These are phyloP conservation scores for Meta bourneti DNA, from an alignment of 2,888 invertebrate species.

Conservation along the genomic window DNA sequence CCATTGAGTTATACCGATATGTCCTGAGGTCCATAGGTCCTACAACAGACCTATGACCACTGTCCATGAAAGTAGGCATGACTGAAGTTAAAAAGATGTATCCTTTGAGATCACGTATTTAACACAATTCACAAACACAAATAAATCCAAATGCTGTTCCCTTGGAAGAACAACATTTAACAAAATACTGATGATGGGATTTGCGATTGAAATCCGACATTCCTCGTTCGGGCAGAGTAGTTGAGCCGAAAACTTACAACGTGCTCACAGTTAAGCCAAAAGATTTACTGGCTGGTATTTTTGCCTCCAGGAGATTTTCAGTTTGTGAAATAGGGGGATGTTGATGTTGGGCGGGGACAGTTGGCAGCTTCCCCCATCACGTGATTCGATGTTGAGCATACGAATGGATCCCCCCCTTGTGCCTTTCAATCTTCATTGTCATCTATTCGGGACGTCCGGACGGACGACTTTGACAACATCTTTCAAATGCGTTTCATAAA, in stretches of 20 bases:
- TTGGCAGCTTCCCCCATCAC: slow-evolving; percentile 52
- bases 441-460: not conserved
- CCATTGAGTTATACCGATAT: slow-evolving; percentile 84
- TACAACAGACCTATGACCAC: slow-evolving; percentile 19
- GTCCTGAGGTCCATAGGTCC: slow-evolving; percentile 91
- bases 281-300: not conserved
- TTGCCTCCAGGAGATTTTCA: slow-evolving; percentile 31
- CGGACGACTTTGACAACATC: slow-evolving; percentile 16
- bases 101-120: not conserved
- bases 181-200: too few relatives aligned
- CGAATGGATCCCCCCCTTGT: slow-evolving; percentile 2
- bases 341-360: slow-evolving; percentile 23
- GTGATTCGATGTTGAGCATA: slow-evolving; percentile 53
- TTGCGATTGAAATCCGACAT: too few relatives aligned
- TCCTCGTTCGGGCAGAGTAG: too few relatives aligned
- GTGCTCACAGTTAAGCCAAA: not conserved
- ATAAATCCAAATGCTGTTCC: too few relatives aligned
- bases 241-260: too few relatives aligned
- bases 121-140: not conserved
- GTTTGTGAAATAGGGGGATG: slow-evolving; percentile 22
- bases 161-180: too few relatives aligned
- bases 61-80: slow-evolving; percentile 53
- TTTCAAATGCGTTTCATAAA: not conserved
- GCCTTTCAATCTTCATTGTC: slow-evolving; percentile 39
- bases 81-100: not conserved